These are phyloP conservation scores for Campoplex capitator DNA, from an alignment of 2,888 invertebrate genomes.

Conservation along the genomic window DNA sequence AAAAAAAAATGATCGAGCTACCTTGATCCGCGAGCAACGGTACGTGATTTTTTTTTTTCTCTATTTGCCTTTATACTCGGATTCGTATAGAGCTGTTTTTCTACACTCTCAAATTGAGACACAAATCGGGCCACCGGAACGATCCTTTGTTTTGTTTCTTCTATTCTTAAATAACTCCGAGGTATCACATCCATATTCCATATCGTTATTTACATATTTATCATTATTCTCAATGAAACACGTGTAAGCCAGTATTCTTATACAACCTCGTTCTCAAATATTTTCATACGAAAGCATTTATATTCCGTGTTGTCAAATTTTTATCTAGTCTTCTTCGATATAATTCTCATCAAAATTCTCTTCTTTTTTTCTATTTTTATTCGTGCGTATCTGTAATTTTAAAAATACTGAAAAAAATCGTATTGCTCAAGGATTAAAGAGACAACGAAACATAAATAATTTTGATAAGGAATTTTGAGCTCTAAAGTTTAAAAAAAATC, in stretches of 20 bases:
- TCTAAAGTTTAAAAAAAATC: too few relatives aligned
- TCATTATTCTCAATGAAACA: not conserved
- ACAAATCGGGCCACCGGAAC: not conserved
- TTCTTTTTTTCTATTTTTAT: not conserved
- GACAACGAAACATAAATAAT: not conserved
- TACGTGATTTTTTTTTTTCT: not conserved
- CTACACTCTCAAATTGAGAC: not conserved
- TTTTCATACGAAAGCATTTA: not conserved
- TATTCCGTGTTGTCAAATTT: not conserved
- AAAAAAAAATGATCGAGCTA: not conserved
- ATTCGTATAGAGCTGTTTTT: not conserved
- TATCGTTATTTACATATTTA: not conserved
- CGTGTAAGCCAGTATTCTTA: not conserved
- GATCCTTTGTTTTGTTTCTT: not conserved
- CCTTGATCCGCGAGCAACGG: slow-evolving; percentile 13
- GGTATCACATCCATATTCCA: not conserved
- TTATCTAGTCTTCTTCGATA: not conserved
- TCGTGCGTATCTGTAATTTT: not conserved
- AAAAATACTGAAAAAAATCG: not conserved
- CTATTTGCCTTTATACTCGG: not conserved
- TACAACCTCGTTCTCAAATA: not conserved
- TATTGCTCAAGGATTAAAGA: not conserved
- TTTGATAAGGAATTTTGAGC: not conserved
- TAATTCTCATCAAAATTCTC: not conserved
- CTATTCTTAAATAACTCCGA: not conserved